Evolutionary conservation across 2,797 vertebrate species (phyloP).

Genomic region (Lutjanus argentimaculatus): DNA sequence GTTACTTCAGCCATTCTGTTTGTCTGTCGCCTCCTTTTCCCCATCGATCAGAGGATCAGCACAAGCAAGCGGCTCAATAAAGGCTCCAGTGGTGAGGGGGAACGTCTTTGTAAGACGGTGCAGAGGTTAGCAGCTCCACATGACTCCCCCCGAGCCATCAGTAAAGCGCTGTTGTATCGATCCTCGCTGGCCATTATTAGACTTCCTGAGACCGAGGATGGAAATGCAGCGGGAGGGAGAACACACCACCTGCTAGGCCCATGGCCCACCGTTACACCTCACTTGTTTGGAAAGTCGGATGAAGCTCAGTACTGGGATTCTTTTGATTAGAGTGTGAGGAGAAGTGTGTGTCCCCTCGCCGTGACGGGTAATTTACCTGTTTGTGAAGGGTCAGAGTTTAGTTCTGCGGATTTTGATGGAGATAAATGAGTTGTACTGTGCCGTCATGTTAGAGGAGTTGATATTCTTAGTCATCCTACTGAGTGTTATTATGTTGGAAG

Average conservation of each 20-base stretch:
- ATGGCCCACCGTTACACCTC: slow-evolving; percentile 34
- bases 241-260: slow-evolving; percentile 35
- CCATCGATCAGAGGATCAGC: slow-evolving; percentile 64
- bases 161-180: slow-evolving; percentile 67
- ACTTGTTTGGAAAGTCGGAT: slow-evolving; percentile 53
- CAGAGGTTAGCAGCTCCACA: slow-evolving; percentile 70
- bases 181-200: slow-evolving; percentile 69
- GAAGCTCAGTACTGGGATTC: background rate
- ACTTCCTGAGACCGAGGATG: slow-evolving; percentile 47
- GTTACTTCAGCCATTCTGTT: slow-evolving; percentile 49
- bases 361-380: slow-evolving; percentile 14
- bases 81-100: slow-evolving; percentile 52
- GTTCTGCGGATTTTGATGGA: slow-evolving; percentile 8
- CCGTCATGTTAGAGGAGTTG: background rate
- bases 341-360: slow-evolving; percentile 15
- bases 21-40: slow-evolving; percentile 47
- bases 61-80: slow-evolving; percentile 64
- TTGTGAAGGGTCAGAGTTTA: slow-evolving; percentile 14
- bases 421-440: slow-evolving; percentile 3
- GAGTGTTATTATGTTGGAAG: background rate
- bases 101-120: slow-evolving; percentile 58
- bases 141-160: slow-evolving; percentile 45
- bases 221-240: slow-evolving; percentile 54
- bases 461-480: slow-evolving; percentile 6
- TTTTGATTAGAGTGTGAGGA: slow-evolving; percentile 32